Conservation (phyloP, 2,888 invertebrate species). For the Cataglyphis livida region DNA sequence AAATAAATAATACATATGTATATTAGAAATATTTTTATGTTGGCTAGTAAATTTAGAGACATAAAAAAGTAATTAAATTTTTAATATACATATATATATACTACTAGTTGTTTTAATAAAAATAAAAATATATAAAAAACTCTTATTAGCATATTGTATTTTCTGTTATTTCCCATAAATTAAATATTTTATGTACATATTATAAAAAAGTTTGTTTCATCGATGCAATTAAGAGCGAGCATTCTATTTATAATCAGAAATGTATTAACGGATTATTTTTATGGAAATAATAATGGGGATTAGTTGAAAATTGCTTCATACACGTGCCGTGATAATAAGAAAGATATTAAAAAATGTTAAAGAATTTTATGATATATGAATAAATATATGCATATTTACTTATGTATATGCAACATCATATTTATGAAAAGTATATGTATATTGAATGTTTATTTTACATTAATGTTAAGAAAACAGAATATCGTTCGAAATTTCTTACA, state of each 20-base stretch:
- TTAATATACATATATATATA: too few species aligned
- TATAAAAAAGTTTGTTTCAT: neutral
- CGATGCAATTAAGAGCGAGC: neutral
- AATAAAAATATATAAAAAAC: neutral
- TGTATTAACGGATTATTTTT: neutral
- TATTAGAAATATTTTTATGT: too few species aligned
- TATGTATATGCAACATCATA: neutral
- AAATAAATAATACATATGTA: neutral
- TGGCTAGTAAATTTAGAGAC: too few species aligned
- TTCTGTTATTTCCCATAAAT: neutral
- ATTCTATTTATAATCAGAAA: neutral
- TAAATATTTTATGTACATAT: neutral
- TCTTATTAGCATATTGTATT: neutral
- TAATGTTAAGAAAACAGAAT: neutral
- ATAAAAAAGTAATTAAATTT: too few species aligned
- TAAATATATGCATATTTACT: neutral
- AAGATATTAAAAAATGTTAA: neutral
- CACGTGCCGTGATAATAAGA: neutral
- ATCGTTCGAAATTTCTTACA: neutral
- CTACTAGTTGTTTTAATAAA: too few species aligned
- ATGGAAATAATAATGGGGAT: neutral
- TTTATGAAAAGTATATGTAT: neutral
- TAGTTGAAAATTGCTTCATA: neutral
- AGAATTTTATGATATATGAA: neutral
- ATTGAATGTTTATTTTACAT: neutral